phyloP scores from a whole-genome alignment of 2,888 invertebrate species.

The Hirudinaria manillensis region DNA sequence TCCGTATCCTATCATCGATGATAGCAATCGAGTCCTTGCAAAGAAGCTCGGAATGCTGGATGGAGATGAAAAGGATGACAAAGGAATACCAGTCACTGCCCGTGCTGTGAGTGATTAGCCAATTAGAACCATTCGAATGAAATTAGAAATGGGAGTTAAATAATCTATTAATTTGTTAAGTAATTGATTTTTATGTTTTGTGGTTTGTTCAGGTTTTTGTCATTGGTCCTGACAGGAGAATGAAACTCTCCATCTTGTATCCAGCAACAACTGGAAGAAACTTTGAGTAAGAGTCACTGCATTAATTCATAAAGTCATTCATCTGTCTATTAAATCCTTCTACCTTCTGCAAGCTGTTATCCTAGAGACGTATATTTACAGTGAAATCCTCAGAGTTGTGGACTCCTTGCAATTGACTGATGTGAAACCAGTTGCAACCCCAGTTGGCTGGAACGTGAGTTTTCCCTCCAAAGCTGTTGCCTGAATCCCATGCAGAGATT shows the following conservation, averaged over 20 bases:
- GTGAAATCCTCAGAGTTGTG: constrained; percentile 84
- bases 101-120: constrained; percentile 63
- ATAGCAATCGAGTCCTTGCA: constrained; percentile 72
- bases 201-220: constrained; percentile 62
- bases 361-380: constrained; percentile 51
- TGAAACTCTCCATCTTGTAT: constrained; percentile 70
- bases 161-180: too few species aligned
- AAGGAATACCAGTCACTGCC: constrained; percentile 77
- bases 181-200: too few species aligned
- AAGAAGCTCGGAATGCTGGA: constrained; percentile 82
- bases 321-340: too few species aligned
- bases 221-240: constrained; percentile 77
- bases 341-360: too few species aligned
- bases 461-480: too few species aligned
- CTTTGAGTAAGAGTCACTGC: constrained; percentile 60
- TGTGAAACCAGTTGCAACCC: constrained; percentile 75
- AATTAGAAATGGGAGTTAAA: too few species aligned
- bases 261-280: constrained; percentile 94
- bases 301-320: background rate
- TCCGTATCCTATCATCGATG: constrained; percentile 89
- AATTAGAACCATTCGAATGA: too few species aligned
- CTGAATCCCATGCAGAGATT: too few species aligned
- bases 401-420: constrained; percentile 87
- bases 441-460: constrained; percentile 79
- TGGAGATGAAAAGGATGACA: constrained; percentile 72